These are phyloP conservation scores for Stigmatopora nigra DNA, from an alignment of 2,113 vertebrate genomes.

Conservation along the genomic window DNA sequence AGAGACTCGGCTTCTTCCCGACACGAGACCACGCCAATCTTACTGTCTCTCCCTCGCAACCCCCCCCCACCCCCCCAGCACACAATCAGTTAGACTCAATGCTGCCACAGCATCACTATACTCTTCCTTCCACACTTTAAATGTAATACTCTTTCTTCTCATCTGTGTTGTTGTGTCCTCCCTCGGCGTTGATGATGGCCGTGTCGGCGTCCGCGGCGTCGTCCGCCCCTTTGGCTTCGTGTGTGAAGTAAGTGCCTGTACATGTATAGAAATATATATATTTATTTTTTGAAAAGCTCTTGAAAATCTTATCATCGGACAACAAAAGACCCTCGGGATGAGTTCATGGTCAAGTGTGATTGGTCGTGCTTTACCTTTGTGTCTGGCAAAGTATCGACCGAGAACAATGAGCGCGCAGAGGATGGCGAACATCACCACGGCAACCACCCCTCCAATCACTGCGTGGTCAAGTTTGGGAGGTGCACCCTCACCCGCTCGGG, in stretches of 20 bases:
- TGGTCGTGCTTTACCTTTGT: constrained; percentile 85
- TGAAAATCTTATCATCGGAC: constrained; percentile 12
- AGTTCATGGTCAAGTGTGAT: constrained; percentile 51
- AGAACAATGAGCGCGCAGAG: constrained; percentile 96
- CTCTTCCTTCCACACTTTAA: constrained; percentile 68
- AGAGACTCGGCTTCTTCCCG: constrained; percentile 77
- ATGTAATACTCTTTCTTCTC: constrained; percentile 99
- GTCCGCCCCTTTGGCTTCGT: constrained; percentile 98
- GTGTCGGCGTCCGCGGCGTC: constrained; percentile 97
- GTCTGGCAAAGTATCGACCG: constrained; percentile 97
- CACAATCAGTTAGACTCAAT: constrained; percentile 43
- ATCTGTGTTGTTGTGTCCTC: constrained; percentile 95
- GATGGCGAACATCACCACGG: constrained; percentile 97
- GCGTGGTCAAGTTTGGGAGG: constrained; percentile 93
- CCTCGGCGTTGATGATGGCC: constrained; percentile 98
- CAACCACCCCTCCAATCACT: constrained; percentile 95
- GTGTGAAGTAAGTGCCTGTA: constrained; percentile 97
- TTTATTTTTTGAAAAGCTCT: not conserved
- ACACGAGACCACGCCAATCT: constrained; percentile 73
- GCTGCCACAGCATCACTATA: constrained; percentile 34
- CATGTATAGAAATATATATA: not conserved
- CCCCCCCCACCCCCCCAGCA: not conserved
- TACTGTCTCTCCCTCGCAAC: constrained; percentile 47
- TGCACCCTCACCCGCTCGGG: constrained; percentile 84
- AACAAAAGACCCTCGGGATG: constrained; percentile 34